Conservation (phyloP, 2,888 invertebrate species). For the Eledone cirrhosa region DNA sequence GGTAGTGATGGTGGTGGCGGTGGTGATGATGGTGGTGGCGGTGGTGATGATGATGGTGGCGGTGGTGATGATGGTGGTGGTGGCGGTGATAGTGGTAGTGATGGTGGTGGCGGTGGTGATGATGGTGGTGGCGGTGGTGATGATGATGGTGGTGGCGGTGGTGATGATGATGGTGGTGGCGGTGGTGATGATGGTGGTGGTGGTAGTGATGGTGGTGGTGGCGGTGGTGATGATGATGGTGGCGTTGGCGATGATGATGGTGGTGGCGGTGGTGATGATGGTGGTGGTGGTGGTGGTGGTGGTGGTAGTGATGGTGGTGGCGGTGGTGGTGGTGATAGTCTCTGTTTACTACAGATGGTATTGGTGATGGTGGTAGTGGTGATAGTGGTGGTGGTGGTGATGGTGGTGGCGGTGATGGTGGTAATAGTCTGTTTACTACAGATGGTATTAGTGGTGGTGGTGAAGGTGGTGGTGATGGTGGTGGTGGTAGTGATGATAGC, state of each 20-base stretch:
- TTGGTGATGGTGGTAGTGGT: not conserved
- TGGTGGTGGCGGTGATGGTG: too few species aligned
- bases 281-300: too few species aligned
- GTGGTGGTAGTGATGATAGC: too few species aligned
- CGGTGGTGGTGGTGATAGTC: too few species aligned
- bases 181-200: not conserved
- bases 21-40: not conserved
- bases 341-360: too few species aligned
- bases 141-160: not conserved
- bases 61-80: not conserved
- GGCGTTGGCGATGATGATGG: too few species aligned
- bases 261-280: too few species aligned
- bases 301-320: too few species aligned
- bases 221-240: not conserved
- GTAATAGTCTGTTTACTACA: too few species aligned
- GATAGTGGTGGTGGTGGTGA: too few species aligned
- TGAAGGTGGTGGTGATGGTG: too few species aligned
- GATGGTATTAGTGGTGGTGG: too few species aligned
- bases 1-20: not conserved
- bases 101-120: constrained; percentile 2
- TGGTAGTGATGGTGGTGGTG: not conserved
- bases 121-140: not conserved
- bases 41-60: not conserved
- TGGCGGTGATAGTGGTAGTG: not conserved
- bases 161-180: not conserved